Base-by-base conservation (phyloP, 1,140 invertebrate genomes). In the Pristionchus pacificus region DNA sequence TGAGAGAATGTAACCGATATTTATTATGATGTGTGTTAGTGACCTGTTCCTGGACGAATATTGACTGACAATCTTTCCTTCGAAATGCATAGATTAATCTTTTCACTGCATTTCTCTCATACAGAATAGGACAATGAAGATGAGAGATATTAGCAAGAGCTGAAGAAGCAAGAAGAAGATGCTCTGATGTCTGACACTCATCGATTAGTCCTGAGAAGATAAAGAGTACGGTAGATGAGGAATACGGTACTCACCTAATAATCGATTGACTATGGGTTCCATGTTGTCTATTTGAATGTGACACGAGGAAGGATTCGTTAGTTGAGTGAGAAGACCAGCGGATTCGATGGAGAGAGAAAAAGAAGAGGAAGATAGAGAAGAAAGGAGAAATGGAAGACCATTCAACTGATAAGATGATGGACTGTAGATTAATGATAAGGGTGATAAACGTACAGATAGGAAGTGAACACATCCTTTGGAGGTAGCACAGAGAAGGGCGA, bases 401-500 rank as follows among this genome's bases (percentile, higher is more conserved):
- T 77, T 73, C 32, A 79, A 63, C 77, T 78, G 58, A 74, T 74
- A 62, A 30, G 15, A 75, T 15, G 38, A 13, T 33, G 25, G 19
- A 27, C 19, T 33, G 25, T 31, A 2, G 25, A 63, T 19, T 13
- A 13, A 49, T 58, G 27, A 6, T 1, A 57, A 25, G 59, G 10
- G 30, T n/a, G n/a, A n/a, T n/a, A 24, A 19, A n/a, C 70, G 28
- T 25, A 78, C 77, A 24, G 77, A 60, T 24, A 78, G 65, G 60
- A 78, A 65, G 25, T 76, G 63, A 30, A 78, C 60, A 25, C 75
- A 77, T 28, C 77, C 77, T 65, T 79, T 79, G 1, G 68, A 58
- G 15, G 78, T 70, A n/a, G 77, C 77, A 74, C 77, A 78, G 2
- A 78, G 64, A 19, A 78, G 74, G 1, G 77, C 77, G 28, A 78